phyloP scores from a whole-genome alignment of 2,113 vertebrate species.

The Gymnobelideus leadbeateri region DNA sequence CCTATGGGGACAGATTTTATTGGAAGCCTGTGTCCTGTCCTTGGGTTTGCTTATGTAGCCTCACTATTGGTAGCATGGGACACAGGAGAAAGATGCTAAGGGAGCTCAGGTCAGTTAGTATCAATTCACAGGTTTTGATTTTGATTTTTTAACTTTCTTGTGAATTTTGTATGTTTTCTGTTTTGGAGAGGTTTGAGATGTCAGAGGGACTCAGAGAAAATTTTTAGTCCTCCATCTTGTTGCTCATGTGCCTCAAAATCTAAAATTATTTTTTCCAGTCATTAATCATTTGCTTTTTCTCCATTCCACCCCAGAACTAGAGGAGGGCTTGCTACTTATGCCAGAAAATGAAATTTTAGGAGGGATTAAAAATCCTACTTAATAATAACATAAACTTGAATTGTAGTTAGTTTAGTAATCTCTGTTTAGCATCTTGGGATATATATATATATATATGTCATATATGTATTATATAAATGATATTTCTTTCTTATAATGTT shows the following conservation, averaged over 20 bases:
- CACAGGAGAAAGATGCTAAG: not conserved
- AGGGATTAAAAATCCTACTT: not conserved
- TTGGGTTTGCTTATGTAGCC: not conserved
- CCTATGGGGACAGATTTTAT: not conserved
- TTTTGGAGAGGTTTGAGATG: not conserved
- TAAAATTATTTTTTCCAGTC: not conserved
- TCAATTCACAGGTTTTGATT: not conserved
- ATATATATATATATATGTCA: too few relatives aligned
- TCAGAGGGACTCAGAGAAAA: too few relatives aligned
- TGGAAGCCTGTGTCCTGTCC: not conserved
- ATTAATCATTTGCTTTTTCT: not conserved
- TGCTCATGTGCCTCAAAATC: not conserved
- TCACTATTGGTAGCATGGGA: not conserved
- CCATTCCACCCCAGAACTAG: not conserved
- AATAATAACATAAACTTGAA: not conserved
- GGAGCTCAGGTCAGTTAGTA: not conserved
- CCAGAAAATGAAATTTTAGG: conserved; percentile 17
- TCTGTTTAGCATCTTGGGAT: conserved; percentile 23
- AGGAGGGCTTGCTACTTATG: not conserved
- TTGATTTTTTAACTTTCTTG: not conserved
- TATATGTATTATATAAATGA: conserved; percentile 50
- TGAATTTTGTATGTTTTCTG: not conserved
- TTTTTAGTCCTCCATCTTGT: not conserved
- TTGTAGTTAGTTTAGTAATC: conserved; percentile 10
- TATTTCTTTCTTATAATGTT: conserved; percentile 53